Percentiles rank a stretch among this genome's conserved stretches.
Evolutionary conservation across 1,140 invertebrate species (phyloP).

Genomic region (Drosophila watanabei): DNA sequence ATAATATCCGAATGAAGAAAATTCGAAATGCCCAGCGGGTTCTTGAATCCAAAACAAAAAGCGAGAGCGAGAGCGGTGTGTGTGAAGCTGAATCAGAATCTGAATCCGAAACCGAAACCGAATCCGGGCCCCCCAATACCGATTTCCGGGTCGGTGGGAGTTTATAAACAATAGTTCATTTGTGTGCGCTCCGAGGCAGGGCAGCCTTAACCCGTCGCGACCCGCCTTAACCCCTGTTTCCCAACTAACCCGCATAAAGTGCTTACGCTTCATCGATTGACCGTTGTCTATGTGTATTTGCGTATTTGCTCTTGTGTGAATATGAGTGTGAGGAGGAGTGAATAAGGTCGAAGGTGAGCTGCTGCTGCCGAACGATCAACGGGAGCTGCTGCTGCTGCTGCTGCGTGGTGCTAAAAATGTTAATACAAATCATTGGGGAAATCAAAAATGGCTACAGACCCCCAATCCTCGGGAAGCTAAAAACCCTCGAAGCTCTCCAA

Average conservation of each 20-base stretch:
- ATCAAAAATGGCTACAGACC: conserved; percentile 70
- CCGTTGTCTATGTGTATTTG: conserved; percentile 46
- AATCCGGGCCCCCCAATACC: conserved; percentile 6
- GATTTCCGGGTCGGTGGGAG: conserved; percentile 27
- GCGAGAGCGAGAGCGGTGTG: neutral
- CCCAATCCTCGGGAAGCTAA: neutral
- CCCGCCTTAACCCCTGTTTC: conserved; percentile 22
- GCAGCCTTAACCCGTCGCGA: conserved; percentile 12
- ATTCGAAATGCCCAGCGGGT: conserved; percentile 36
- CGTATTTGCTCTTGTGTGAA: conserved; percentile 3
- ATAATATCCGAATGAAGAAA: conserved; percentile 50
- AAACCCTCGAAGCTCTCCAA: conserved; percentile 5
- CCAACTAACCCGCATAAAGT: conserved; percentile 71
- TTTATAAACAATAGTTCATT: conserved; percentile 82
- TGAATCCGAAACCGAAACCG: conserved; percentile 2
- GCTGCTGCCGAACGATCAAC: conserved; percentile 21
- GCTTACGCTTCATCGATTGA: conserved; percentile 68
- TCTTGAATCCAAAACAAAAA: conserved; percentile 29
- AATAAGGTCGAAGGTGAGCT: conserved; percentile 35
- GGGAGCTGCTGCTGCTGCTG: conserved; percentile 1
- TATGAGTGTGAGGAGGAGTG: neutral
- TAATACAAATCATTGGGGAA: conserved; percentile 83
- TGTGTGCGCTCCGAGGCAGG: conserved; percentile 35
- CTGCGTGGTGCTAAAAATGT: conserved; percentile 75
- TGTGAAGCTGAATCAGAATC: conserved; percentile 1